Conservation (phyloP, 2,888 invertebrate species). For the Coelopa pilipes region DNA sequence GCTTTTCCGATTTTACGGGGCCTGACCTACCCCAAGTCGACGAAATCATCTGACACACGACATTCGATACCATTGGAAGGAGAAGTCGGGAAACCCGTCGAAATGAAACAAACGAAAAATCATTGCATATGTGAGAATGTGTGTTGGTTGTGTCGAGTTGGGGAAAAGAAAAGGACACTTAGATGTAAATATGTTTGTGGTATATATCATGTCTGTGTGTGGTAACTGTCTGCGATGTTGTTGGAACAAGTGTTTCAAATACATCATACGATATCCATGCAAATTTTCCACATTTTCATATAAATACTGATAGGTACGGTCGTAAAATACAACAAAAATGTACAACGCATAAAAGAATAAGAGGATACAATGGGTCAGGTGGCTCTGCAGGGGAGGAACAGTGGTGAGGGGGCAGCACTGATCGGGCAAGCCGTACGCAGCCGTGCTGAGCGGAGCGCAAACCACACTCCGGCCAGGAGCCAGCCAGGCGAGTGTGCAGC, state of each 20-base stretch:
- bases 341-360: conserved; percentile 12
- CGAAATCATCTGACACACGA: no score
- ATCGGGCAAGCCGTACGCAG: no score
- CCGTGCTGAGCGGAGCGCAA: no score
- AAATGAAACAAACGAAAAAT: background rate
- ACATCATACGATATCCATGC: conserved; percentile 62
- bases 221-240: conserved; percentile 19
- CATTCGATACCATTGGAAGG: no score
- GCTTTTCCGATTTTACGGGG: no score
- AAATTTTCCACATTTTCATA: conserved; percentile 63
- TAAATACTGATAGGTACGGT: conserved; percentile 44
- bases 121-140: conserved; percentile 39
- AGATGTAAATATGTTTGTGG: no score
- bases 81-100: no score
- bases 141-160: conserved; percentile 27
- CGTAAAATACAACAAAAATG: conserved; percentile 34
- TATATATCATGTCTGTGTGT: conserved; percentile 1
- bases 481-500: background rate
- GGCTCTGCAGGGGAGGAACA: background rate
- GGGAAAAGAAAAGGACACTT: no score
- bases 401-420: background rate
- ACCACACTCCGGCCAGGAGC: no score
- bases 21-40: no score
- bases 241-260: conserved; percentile 15
- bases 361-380: conserved; percentile 4